A percentile compares a stretch with the other conserved stretches of the same genome.
Conservation (phyloP, 1,140 invertebrate genomes). For the Wiebesia pumilae region DNA sequence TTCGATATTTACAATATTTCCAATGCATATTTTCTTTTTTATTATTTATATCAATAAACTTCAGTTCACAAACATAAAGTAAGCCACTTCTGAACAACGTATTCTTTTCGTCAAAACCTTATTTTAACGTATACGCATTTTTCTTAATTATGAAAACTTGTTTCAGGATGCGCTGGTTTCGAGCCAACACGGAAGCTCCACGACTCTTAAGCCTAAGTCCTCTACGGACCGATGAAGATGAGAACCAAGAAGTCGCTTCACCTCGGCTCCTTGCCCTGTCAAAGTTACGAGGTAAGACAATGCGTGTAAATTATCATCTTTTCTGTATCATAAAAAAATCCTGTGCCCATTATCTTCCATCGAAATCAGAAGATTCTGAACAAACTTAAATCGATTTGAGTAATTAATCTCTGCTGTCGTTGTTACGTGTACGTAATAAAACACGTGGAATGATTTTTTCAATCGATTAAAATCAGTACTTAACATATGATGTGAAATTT, state of each 20-base stretch:
- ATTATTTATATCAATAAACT: neutral
- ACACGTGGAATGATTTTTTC: neutral
- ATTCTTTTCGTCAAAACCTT: no score
- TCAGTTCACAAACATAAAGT: no score
- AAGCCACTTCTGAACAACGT: no score
- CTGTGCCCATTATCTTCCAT: neutral
- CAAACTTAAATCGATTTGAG: neutral
- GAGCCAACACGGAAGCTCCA: conserved; percentile 80
- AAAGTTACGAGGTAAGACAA: conserved; percentile 68
- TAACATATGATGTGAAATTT: neutral
- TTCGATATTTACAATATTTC: neutral
- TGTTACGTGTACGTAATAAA: neutral
- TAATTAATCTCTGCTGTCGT: neutral
- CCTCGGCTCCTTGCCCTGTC: conserved; percentile 66
- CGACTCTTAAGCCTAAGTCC: conserved; percentile 82
- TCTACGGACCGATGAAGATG: conserved; percentile 74
- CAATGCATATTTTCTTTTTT: neutral
- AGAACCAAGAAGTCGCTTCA: conserved; percentile 68
- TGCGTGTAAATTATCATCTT: neutral
- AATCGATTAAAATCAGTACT: neutral
- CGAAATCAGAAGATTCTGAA: neutral
- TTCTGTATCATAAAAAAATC: neutral
- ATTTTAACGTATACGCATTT: no score
- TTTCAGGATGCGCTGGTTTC: conserved; percentile 83
- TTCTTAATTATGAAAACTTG: conserved; percentile 6